Conservation (phyloP, 2,797 vertebrate species). For the Danio tinwini region DNA sequence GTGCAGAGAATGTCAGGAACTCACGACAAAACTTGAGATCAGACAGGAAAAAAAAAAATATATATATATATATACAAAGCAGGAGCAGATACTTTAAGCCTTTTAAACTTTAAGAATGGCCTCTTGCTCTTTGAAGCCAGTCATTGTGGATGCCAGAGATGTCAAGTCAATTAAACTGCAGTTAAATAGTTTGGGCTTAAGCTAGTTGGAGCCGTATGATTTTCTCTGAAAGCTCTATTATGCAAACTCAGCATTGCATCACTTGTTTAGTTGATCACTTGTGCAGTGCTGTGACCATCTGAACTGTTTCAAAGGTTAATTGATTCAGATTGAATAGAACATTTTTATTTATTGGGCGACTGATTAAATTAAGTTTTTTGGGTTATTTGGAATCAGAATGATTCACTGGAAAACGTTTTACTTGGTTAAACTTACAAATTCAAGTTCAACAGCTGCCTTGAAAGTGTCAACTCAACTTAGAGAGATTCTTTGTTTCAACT, state of each 20-base stretch:
- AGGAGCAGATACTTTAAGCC: constrained; percentile 68
- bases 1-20: constrained; percentile 69
- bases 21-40: constrained; percentile 40
- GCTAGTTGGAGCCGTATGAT: constrained; percentile 50
- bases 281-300: constrained; percentile 23
- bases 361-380: constrained; percentile 22
- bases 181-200: constrained; percentile 67
- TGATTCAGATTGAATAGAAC: constrained; percentile 16
- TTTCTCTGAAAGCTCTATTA: constrained; percentile 56
- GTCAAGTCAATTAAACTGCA: constrained; percentile 65
- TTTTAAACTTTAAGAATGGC: constrained; percentile 65
- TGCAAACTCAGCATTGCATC: constrained; percentile 49
- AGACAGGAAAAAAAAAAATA: not conserved
- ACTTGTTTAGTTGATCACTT: constrained; percentile 47
- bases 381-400: no score
- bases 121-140: constrained; percentile 69
- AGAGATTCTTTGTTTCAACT: no score
- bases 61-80: no score
- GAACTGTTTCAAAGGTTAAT: constrained; percentile 38
- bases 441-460: no score
- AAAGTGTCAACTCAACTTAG: no score
- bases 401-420: no score
- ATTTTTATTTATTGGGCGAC: constrained; percentile 21
- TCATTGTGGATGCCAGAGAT: constrained; percentile 64
- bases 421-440: no score